phyloP scores from a whole-genome alignment of 2,888 invertebrate species.

The Erannis defoliaria region DNA sequence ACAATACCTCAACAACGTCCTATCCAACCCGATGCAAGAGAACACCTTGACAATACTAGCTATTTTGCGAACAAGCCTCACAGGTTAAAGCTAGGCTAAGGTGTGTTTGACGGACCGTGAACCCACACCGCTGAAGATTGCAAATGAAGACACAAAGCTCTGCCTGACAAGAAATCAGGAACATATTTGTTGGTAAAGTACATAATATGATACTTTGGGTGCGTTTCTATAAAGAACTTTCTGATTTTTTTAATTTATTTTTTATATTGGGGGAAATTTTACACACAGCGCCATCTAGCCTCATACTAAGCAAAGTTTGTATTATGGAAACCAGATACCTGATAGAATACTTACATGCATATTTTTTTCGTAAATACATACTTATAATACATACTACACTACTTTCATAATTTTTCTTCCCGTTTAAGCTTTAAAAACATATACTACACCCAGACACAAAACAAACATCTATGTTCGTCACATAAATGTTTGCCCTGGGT shows the following conservation, averaged over 20 bases:
- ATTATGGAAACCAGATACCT: no score
- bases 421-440: no score
- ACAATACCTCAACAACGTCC: neutral
- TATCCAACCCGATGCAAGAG: neutral
- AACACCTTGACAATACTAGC: conserved; percentile 2
- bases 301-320: no score
- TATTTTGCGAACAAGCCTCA: neutral
- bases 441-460: no score
- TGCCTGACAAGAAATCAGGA: neutral
- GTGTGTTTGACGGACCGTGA: conserved; percentile 2
- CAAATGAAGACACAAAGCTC: neutral
- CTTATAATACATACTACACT: no score
- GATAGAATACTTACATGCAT: no score
- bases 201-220: neutral
- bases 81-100: conserved; percentile 3
- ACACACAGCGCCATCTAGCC: no score
- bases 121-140: neutral
- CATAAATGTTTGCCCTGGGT: no score
- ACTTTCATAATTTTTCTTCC: no score
- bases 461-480: no score
- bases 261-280: no score
- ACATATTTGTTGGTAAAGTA: neutral
- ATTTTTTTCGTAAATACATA: no score
- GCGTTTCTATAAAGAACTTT: neutral
- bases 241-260: neutral